Percentiles rank a stretch among this genome's conserved stretches.
phyloP scores from a whole-genome alignment of 1,140 invertebrate species.

The Bombus cullumanus region DNA sequence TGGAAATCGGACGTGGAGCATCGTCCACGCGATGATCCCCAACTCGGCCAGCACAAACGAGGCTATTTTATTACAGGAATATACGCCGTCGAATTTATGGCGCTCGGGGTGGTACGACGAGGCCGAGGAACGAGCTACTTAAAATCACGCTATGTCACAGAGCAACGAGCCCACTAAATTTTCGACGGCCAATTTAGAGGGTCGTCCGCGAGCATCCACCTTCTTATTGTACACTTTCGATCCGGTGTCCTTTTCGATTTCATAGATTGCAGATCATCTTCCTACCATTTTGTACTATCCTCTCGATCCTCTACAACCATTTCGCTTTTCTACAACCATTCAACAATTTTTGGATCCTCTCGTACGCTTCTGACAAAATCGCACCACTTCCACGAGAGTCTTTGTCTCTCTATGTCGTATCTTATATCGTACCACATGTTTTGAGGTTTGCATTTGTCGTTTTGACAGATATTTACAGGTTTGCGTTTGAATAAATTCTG shows the following conservation, averaged over 20 bases:
- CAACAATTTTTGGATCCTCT: too few relatives aligned
- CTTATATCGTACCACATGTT: too few relatives aligned
- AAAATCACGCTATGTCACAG: conserved; percentile 8
- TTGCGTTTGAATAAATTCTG: too few relatives aligned
- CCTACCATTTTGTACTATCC: too few relatives aligned
- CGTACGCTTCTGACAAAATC: too few relatives aligned
- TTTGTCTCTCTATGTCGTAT: too few relatives aligned
- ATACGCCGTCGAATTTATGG: conserved; percentile 14
- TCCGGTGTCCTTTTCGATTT: background rate
- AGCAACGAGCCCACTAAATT: conserved; percentile 1
- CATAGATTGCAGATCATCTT: background rate
- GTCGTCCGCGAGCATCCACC: background rate
- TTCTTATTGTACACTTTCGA: background rate
- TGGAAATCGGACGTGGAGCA: conserved; percentile 5
- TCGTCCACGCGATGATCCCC: conserved; percentile 1
- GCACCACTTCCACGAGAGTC: too few relatives aligned
- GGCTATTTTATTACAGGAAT: conserved; percentile 14
- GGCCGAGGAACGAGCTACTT: background rate
- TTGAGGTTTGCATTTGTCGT: too few relatives aligned
- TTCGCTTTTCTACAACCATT: too few relatives aligned
- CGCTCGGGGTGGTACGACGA: background rate
- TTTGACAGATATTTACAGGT: too few relatives aligned
- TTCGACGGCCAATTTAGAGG: background rate
- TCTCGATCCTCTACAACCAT: too few relatives aligned
- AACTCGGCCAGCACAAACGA: background rate